Evolutionary conservation across 92 coral and sea anemone genomes (phyloP).

Genomic region (Heteractis magnifica): DNA sequence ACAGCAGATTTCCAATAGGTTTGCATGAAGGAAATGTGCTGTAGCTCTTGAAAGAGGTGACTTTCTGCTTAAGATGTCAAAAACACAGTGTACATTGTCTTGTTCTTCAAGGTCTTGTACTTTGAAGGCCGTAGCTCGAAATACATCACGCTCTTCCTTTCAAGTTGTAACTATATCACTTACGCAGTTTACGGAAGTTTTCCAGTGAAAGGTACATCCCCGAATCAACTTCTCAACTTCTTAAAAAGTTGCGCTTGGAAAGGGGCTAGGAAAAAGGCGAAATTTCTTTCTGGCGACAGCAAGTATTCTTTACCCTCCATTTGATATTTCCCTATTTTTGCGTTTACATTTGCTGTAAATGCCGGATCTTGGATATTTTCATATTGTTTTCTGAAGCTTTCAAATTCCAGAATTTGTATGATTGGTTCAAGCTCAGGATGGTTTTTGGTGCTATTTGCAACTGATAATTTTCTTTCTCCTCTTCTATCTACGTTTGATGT

Average conservation of each 20-base stretch:
- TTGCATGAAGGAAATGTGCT: constrained; percentile 19
- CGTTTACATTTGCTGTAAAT: constrained; percentile 36
- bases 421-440: constrained; percentile 40
- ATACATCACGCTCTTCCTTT: constrained; percentile 25
- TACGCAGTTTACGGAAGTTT: constrained; percentile 38
- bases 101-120: constrained; percentile 17
- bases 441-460: constrained; percentile 2
- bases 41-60: constrained; percentile 3
- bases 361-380: constrained; percentile 39
- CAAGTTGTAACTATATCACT: constrained; percentile 29
- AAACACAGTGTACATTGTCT: not conserved
- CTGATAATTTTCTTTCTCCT: constrained; percentile 23
- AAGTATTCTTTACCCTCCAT: constrained; percentile 57
- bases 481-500: constrained; percentile 38
- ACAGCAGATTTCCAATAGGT: not conserved
- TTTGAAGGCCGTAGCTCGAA: not conserved
- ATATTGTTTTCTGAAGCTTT: constrained; percentile 26
- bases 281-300: constrained; percentile 42
- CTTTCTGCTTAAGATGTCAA: constrained; percentile 41
- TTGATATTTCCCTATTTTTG: constrained; percentile 33
- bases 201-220: constrained; percentile 52
- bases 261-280: not conserved
- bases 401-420: constrained; percentile 40
- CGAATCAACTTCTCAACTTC: constrained; percentile 10
- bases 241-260: too few relatives aligned